Base-by-base conservation (phyloP, 2,888 invertebrate species). In the Ectemnius lituratus region DNA sequence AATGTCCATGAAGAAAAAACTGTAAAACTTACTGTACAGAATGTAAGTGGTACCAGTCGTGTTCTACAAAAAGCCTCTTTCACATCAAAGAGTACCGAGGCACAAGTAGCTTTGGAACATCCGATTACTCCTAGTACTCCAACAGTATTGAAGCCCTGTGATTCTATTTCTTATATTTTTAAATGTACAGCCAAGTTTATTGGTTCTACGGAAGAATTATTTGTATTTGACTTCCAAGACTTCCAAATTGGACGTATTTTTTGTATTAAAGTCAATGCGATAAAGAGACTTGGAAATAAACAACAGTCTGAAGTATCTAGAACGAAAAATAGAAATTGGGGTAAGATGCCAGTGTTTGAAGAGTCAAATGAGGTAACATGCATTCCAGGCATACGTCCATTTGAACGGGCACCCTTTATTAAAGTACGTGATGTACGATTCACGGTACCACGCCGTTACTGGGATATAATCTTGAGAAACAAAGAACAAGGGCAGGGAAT, bases 231-330 rank as follows among this genome's bases (percentile, higher is more conserved):
- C 60, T 95, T 95, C 85, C 91, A 91, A 85, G 91, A 92, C 37
- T 94, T 95, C 85, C 92, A 93, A 87, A 91, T 95, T 28, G 93
- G 93, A 77, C 92, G 95, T 76, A 90, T 91, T 67, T 91, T 95
- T 79, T 90, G 91, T 72, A 92, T 95, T 70, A 92, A 90, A 85
- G 92, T 94, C 23, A 88, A 90, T 20, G 86, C 85, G 6, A 84
- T 45, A 8, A n/a, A 14, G 18, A 46, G 8, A 20, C 18, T 23
- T 5, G 37, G 8, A 46, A 62, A 13, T 20, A 62, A 18, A 47
- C 11, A 20, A 20, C 20, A 16, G 13, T 27, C 4, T 2, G 49
- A 58, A 18, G 57, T 1, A 46, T 27, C 52, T 65, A 59, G 23
- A 45, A 46, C 4, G n/a, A 67, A 56, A 45, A 20, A 13, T 20